These are phyloP conservation scores for Caenorhabditis virilis DNA, from an alignment of 2,888 invertebrate genomes.

Conservation along the genomic window DNA sequence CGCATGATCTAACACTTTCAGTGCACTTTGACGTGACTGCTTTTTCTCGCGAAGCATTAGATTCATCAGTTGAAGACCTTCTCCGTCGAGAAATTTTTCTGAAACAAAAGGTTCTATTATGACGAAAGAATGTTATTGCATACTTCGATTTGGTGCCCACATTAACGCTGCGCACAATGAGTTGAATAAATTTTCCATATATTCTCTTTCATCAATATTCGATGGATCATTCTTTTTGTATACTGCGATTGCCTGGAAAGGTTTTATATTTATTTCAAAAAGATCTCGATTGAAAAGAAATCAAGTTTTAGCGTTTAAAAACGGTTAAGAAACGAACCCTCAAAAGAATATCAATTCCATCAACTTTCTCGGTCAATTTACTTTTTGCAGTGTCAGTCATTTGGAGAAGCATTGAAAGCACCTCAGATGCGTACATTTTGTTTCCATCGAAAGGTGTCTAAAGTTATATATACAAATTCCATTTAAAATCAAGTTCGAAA, in stretches of 20 bases:
- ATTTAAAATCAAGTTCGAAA: too few relatives aligned
- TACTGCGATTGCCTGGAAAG: conserved; percentile 73
- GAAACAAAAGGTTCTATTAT: conserved; percentile 5
- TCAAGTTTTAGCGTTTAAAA: too few relatives aligned
- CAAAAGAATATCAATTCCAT: conserved; percentile 91
- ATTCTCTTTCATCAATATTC: conserved; percentile 86
- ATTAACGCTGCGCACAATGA: conserved; percentile 90
- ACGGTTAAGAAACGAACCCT: conserved; percentile 89
- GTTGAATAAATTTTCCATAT: conserved; percentile 98
- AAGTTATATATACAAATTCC: too few relatives aligned
- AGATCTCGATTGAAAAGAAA: too few relatives aligned
- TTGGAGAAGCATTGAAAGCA: conserved; percentile 91
- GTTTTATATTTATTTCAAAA: too few relatives aligned
- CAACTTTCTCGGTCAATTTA: conserved; percentile 72
- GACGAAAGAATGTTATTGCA: neutral
- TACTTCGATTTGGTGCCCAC: conserved; percentile 81
- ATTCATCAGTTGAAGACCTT: conserved; percentile 98
- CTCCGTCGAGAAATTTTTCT: conserved; percentile 85
- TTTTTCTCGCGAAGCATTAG: conserved; percentile 97
- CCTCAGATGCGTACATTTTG: conserved; percentile 83
- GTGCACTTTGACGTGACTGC: conserved; percentile 89
- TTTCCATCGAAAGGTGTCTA: conserved; percentile 63
- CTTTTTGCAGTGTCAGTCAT: conserved; percentile 76
- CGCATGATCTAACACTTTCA: conserved; percentile 91
- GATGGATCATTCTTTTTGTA: conserved; percentile 66